phyloP scores from a whole-genome alignment of 1,140 invertebrate genomes.

The Bacillus rossius region DNA sequence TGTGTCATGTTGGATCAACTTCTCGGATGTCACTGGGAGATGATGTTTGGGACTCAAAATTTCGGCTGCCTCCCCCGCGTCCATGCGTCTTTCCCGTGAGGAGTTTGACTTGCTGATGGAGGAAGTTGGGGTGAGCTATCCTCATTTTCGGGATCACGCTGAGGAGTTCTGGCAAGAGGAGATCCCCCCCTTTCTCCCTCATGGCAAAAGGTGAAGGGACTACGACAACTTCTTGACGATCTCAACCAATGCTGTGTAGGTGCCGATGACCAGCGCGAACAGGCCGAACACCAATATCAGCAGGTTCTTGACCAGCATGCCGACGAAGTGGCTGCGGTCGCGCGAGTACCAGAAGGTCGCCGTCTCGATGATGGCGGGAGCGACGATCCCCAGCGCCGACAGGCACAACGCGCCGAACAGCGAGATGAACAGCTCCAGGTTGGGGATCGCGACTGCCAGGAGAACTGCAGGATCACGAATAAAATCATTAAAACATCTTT shows the following conservation, averaged over 20 bases:
- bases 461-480: conserved; percentile 48
- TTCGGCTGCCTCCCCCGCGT: too few relatives aligned
- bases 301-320: conserved; percentile 33
- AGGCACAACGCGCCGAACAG: conserved; percentile 82
- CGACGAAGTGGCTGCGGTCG: conserved; percentile 26
- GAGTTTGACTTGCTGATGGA: too few relatives aligned
- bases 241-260: conserved; percentile 58
- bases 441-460: conserved; percentile 48
- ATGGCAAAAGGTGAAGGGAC: too few relatives aligned
- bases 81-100: too few relatives aligned
- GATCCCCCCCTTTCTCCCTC: too few relatives aligned
- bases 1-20: too few relatives aligned
- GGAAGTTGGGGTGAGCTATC: too few relatives aligned
- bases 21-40: too few relatives aligned
- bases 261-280: conserved; percentile 61
- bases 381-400: conserved; percentile 77
- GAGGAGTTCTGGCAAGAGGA: too few relatives aligned
- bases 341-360: conserved; percentile 58
- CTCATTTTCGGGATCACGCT: too few relatives aligned
- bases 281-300: conserved; percentile 55
- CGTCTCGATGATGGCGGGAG: conserved; percentile 77
- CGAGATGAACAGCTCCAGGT: conserved; percentile 74
- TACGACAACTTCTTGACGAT: conserved; percentile 43
- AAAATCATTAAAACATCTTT: too few relatives aligned
- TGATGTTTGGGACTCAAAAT: too few relatives aligned